Evolutionary conservation across 2,888 invertebrate species (phyloP), one percentile per base, ranked within the genome.

Genomic region (Clanis bilineata): DNA sequence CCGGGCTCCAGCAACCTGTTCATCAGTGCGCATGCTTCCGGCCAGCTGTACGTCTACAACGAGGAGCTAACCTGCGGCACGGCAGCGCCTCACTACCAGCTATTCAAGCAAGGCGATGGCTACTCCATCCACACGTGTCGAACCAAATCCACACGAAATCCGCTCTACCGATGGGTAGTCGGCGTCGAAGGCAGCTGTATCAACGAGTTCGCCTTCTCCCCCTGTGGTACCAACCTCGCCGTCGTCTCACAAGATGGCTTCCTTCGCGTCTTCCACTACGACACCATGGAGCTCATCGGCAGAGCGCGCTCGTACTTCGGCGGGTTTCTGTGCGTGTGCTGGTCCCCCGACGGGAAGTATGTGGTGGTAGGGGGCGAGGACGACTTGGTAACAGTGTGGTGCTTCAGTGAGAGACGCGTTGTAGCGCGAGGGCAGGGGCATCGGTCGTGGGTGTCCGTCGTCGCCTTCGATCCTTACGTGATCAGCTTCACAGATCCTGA

Each of bases 361-460:
- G 98, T 98, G 56, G 98, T 98, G 0, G 98, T 98, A 0, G 99
- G 99, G 0, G 99, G 99, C 3, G 99, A 99, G 88, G 99, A 99
- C 90, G 99, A 99, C 90, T 93, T 99, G 62, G 97, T 99, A 57
- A 99, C 99, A 0, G 97, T 99, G 39, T 99, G 98, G 97, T 98
- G 97, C 57, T 95, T 98, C 82, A 94, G 95, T 68, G 98, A 99
- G 80, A 95, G 97, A 68, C 93, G 98, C 56, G 98, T 99, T 5
- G 97, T 99, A 6, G 99, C 99, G n/a, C 93, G 99, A 44, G 99
- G 99, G 0, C 98, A 98, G 81, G 99, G 99, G 0, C 99, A 99
- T 87, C 95, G 97, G 71, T 98, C 98, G 60, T 99, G 99, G 99
- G 98, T 99, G 18, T 97, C 98, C 57, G 97, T 98, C 21, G 99